These are phyloP conservation scores for Alentia gelatinosa DNA, from an alignment of 2,888 invertebrate genomes.

Conservation along the genomic window DNA sequence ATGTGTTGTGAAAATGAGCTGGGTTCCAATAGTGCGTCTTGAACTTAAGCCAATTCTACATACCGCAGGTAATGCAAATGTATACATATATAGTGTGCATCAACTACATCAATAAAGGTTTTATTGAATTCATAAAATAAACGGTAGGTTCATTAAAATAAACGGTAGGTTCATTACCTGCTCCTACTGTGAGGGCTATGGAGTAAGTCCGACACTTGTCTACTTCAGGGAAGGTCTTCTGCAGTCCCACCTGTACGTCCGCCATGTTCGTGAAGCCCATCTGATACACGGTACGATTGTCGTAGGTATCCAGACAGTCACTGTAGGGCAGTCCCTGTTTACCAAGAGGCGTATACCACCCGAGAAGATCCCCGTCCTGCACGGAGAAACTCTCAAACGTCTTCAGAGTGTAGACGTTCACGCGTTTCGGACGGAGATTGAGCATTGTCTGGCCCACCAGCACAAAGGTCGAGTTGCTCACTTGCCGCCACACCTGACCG, in stretches of 20 bases:
- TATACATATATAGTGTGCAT: neutral
- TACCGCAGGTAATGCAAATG: neutral
- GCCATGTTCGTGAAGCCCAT: neutral
- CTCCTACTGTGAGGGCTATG: neutral
- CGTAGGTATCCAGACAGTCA: neutral
- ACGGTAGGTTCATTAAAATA: neutral
- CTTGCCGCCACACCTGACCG: neutral
- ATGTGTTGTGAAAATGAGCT: too few relatives aligned
- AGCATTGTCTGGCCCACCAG: neutral
- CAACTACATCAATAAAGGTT: neutral
- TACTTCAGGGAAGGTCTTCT: neutral
- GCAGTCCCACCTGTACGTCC: neutral
- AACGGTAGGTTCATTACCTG: neutral
- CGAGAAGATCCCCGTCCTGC: neutral
- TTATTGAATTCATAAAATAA: neutral
- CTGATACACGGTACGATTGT: neutral
- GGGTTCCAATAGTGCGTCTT: too few relatives aligned
- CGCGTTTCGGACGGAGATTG: neutral
- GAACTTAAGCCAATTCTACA: too few relatives aligned
- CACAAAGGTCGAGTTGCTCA: neutral
- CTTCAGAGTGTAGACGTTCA: neutral
- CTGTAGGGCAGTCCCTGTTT: neutral
- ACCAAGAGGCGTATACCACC: neutral
- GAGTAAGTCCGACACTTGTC: neutral
- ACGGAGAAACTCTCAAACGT: neutral